phyloP scores from a whole-genome alignment of 1,140 invertebrate species.

The Bradysia coprophila region DNA sequence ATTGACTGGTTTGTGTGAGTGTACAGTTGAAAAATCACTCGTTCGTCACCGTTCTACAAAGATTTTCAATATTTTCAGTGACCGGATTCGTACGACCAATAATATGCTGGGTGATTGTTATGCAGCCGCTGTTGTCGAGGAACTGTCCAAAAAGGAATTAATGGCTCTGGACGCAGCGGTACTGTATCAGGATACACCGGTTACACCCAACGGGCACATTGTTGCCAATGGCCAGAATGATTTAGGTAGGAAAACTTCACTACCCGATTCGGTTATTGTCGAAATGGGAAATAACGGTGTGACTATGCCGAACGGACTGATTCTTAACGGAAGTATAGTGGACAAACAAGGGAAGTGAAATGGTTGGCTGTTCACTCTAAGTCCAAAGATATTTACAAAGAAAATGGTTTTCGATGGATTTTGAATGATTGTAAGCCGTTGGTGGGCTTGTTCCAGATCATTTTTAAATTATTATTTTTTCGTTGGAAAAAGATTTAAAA shows the following conservation, averaged over 20 bases:
- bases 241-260: slow-evolving; percentile 13
- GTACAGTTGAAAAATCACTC: slow-evolving; percentile 5
- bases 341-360: no score
- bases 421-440: no score
- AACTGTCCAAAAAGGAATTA: slow-evolving; percentile 62
- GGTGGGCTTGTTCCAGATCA: no score
- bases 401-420: no score
- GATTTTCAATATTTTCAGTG: slow-evolving; percentile 30
- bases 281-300: slow-evolving; percentile 16
- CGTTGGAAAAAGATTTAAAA: no score
- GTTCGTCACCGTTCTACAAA: no score
- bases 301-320: neutral
- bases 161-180: slow-evolving; percentile 48
- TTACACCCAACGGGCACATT: slow-evolving; percentile 17
- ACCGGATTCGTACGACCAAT: slow-evolving; percentile 70
- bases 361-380: no score
- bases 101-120: slow-evolving; percentile 82
- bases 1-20: slow-evolving; percentile 86
- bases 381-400: no score
- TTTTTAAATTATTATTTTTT: no score
- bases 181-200: slow-evolving; percentile 27
- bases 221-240: slow-evolving; percentile 15
- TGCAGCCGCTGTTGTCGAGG: slow-evolving; percentile 67
- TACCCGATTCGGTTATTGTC: slow-evolving; percentile 19
- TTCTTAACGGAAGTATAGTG: no score